phyloP scores from a whole-genome alignment of 2,797 vertebrate genomes.

The Micromesistius poutassou region DNA sequence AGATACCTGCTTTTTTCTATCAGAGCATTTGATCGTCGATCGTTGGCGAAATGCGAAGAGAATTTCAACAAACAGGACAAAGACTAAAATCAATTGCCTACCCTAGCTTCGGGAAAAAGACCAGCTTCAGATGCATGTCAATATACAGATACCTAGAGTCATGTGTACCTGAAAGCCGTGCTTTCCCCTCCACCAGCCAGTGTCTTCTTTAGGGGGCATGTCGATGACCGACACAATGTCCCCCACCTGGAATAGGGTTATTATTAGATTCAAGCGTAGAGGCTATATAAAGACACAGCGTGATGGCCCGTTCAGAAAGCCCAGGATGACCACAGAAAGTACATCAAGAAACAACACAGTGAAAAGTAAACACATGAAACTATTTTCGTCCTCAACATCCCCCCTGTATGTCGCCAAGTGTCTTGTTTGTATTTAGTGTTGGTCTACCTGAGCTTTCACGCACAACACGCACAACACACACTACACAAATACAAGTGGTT shows the following conservation, averaged over 20 bases:
- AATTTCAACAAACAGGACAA: too few species aligned
- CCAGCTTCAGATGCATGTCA: background rate
- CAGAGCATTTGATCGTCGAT: too few species aligned
- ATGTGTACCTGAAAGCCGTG: conserved; percentile 92
- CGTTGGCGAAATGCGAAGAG: background rate
- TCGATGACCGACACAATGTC: conserved; percentile 99
- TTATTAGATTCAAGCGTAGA: background rate
- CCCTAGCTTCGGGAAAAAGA: too few species aligned
- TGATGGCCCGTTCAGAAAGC: background rate
- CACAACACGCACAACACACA: too few species aligned
- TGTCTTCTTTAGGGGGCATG: conserved; percentile 98
- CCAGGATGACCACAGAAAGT: background rate
- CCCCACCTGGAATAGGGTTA: conserved; percentile 79
- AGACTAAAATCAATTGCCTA: too few species aligned
- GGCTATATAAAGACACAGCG: background rate
- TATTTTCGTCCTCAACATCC: too few species aligned
- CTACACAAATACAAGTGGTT: too few species aligned
- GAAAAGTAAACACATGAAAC: too few species aligned
- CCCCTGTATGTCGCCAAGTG: too few species aligned
- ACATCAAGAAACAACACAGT: background rate
- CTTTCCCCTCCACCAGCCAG: conserved; percentile 98
- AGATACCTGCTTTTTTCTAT: too few species aligned
- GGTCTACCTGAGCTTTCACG: too few species aligned
- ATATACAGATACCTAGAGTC: background rate
- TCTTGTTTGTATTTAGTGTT: too few species aligned